Evolutionary conservation across 2,888 invertebrate species (phyloP), one percentile per base, ranked within the genome.

Genomic region (Rhopalosiphum nymphaeae): DNA sequence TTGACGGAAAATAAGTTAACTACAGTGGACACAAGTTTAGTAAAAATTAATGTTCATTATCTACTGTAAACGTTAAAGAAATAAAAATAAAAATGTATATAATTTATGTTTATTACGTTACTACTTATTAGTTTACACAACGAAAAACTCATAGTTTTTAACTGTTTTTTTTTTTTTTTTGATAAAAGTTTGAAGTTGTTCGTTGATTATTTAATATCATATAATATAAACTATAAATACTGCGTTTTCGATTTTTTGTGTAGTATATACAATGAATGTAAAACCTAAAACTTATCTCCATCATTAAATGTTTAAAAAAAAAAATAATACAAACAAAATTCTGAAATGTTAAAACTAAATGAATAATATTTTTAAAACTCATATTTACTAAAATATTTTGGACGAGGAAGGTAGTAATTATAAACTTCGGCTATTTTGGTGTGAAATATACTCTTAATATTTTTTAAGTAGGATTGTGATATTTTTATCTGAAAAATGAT

Each of bases 1-100:
- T 92, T 49, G n/a, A 92, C 49, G 53, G 61, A 61, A 92, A 67
- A 87, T 88, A 92, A 88, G 67, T 67, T 49, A 61, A 86, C 61
- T 29, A 67, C 16, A 88, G 85, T 26, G 49, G 49, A 67, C 46
- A 87, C 67, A 10, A 61, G 92, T 67, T 87, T 42, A 1, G 49
- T 86, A 92, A 92, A 92, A 67, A 87, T 87, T 49, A 36, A 61
- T 49, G 87, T 87, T 42, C 13, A 16, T 61, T 11, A 9, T 29
- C 53, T 42, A 84, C 36, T 78, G 16, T 91, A 78, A 49, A 21
- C 9, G 46, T 42, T n/a, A 25, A n/a, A 78, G 3, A 53, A 53
- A 84, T 91, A 26, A 0, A 78, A 36, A n/a, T 11, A 89, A 44
- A 29, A 25, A n/a, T 46, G 44, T 44, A 21, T 21, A 46, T 7